Percentiles rank a stretch among this genome's conserved stretches.
Conservation (phyloP, 2,797 vertebrate genomes). For the Lacerta agilis region DNA sequence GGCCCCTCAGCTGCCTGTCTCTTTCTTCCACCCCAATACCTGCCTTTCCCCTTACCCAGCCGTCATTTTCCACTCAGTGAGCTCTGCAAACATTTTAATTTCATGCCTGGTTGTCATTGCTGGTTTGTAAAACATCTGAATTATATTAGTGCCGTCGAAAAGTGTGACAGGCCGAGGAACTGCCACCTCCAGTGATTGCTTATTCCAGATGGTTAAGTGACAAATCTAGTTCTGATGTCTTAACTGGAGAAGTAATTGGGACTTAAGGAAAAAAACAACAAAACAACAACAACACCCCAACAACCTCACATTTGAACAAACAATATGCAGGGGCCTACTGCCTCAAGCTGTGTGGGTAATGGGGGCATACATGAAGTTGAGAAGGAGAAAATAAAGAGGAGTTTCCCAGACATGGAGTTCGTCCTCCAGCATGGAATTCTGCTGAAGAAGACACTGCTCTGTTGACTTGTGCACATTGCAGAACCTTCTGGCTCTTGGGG, state of each 20-base stretch:
- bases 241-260: constrained; percentile 61
- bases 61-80: constrained; percentile 60
- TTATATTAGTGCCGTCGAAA: constrained; percentile 70
- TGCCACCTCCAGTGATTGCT: constrained; percentile 64
- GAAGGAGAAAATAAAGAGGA: neutral
- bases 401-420: neutral
- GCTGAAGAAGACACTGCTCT: neutral
- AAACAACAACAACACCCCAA: constrained; percentile 8
- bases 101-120: constrained; percentile 67
- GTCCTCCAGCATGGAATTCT: neutral
- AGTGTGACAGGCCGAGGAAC: constrained; percentile 70
- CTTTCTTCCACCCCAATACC: constrained; percentile 12
- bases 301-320: neutral
- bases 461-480: neutral
- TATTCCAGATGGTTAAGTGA: constrained; percentile 74
- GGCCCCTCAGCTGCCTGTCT: constrained; percentile 1
- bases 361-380: neutral
- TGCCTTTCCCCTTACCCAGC: constrained; percentile 27
- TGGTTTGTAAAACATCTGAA: constrained; percentile 73
- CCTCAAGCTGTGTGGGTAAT: constrained; percentile 14
- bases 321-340: neutral
- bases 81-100: constrained; percentile 74
- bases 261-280: neutral
- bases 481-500: constrained; percentile 11
- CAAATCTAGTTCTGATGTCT: constrained; percentile 67